A percentile compares a stretch with the other conserved stretches of the same genome.
These are phyloP conservation scores for Paralichthys olivaceus DNA, from an alignment of 2,113 vertebrate genomes.

Conservation along the genomic window DNA sequence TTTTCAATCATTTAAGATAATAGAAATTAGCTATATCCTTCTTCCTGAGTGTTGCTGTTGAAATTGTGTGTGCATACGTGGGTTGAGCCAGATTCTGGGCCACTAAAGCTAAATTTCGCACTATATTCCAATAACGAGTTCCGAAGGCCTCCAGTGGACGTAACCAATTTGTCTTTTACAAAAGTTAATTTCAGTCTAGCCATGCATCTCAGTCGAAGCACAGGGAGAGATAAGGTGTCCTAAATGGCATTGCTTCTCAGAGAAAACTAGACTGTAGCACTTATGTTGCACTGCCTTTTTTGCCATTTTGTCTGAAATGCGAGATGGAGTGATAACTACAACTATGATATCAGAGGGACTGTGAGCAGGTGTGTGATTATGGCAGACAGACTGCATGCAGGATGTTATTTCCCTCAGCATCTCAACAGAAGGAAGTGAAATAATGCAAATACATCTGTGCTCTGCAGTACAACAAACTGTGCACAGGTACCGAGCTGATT, in stretches of 20 bases:
- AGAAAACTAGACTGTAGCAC: slow-evolving; percentile 19
- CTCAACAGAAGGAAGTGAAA: slow-evolving; percentile 61
- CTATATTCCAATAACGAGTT: background rate
- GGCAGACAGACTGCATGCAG: slow-evolving; percentile 67
- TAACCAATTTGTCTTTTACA: slow-evolving; percentile 47
- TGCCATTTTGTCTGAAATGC: slow-evolving; percentile 46
- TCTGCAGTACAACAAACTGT: slow-evolving; percentile 56
- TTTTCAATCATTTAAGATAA: no score
- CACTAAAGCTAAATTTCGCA: slow-evolving; percentile 5
- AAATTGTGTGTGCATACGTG: background rate
- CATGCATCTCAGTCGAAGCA: slow-evolving; percentile 30
- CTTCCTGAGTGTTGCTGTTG: background rate
- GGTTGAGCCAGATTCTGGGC: slow-evolving; percentile 6
- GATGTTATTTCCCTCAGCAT: slow-evolving; percentile 35
- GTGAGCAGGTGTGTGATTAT: slow-evolving; percentile 72
- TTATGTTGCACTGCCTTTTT: slow-evolving; percentile 31
- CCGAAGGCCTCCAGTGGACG: slow-evolving; percentile 9
- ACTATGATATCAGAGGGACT: slow-evolving; percentile 62
- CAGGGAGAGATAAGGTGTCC: slow-evolving; percentile 47
- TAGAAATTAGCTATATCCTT: background rate
- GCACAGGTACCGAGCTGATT: slow-evolving; percentile 66
- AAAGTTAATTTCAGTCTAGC: slow-evolving; percentile 49
- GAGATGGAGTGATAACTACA: slow-evolving; percentile 61
- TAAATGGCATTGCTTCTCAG: slow-evolving; percentile 29
- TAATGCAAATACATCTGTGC: slow-evolving; percentile 65